Conservation (phyloP, 2,888 invertebrate genomes). For the Limnephilus auricula region DNA sequence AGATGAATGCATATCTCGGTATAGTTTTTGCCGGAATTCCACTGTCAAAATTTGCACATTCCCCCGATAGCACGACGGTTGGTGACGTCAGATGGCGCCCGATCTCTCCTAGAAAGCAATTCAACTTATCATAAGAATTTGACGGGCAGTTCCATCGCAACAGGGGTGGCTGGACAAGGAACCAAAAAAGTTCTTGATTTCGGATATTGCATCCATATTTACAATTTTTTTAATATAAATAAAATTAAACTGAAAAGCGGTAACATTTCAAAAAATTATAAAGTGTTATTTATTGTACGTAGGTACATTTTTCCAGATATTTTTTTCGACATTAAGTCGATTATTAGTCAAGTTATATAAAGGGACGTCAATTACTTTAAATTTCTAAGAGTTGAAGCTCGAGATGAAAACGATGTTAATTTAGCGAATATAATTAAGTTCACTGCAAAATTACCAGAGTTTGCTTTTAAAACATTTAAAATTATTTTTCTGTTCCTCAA, state of each 20-base stretch:
- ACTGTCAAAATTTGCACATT: slow-evolving; percentile 53
- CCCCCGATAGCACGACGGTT: slow-evolving; percentile 30
- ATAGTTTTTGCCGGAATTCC: slow-evolving; percentile 49
- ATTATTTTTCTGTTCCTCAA: too few species aligned
- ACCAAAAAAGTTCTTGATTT: not conserved
- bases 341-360: too few species aligned
- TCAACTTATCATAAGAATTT: slow-evolving; percentile 66
- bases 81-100: slow-evolving; percentile 61
- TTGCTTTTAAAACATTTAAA: too few species aligned
- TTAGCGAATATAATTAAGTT: too few species aligned
- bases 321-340: too few species aligned
- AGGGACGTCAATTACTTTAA: too few species aligned
- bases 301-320: too few species aligned
- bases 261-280: too few species aligned
- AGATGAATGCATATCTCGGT: slow-evolving; percentile 44
- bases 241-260: not conserved
- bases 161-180: not conserved
- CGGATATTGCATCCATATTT: not conserved
- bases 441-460: too few species aligned
- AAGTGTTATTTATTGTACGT: too few species aligned
- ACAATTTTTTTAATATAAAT: not conserved
- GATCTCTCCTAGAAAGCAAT: slow-evolving; percentile 52
- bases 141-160: slow-evolving; percentile 48
- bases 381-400: too few species aligned
- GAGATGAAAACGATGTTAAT: too few species aligned